Conservation (phyloP, 2,888 invertebrate genomes). For the Xanthostigma xanthostigma region DNA sequence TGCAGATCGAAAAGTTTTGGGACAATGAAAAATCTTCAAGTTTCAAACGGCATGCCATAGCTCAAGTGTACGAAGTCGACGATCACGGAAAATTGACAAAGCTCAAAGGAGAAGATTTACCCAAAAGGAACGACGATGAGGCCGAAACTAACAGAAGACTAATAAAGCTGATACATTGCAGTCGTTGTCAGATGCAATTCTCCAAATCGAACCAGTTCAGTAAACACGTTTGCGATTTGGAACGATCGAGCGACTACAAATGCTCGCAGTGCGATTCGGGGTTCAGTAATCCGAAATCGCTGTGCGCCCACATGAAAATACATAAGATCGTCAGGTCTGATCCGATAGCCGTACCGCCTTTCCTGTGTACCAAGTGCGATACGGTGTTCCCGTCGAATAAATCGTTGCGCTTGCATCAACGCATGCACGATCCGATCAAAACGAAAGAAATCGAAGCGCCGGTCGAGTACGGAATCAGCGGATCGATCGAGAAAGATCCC, state of each 20-base stretch:
- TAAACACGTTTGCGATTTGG: conserved; percentile 27
- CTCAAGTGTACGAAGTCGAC: conserved; percentile 18
- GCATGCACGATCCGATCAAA: conserved; percentile 58
- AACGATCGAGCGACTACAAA: conserved; percentile 19
- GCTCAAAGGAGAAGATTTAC: conserved; percentile 15
- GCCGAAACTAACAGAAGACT: conserved; percentile 7
- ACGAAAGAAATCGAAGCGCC: conserved; percentile 35
- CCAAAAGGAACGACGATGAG: conserved; percentile 11
- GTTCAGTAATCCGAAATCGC: conserved; percentile 37
- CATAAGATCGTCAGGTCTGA: conserved; percentile 28
- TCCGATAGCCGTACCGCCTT: conserved; percentile 21
- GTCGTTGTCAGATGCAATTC: conserved; percentile 31
- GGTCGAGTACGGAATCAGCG: conserved; percentile 24
- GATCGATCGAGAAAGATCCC: conserved; percentile 19
- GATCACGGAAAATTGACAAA: conserved; percentile 16
- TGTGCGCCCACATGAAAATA: conserved; percentile 44
- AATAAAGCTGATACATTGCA: conserved; percentile 30
- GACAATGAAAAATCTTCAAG: conserved; percentile 21
- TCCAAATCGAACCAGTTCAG: conserved; percentile 29
- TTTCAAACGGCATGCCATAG: conserved; percentile 7
- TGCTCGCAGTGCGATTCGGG: conserved; percentile 33
- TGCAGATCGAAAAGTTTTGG: conserved; percentile 44
- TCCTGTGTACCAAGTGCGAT: conserved; percentile 46
- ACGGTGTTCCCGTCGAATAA: conserved; percentile 54
- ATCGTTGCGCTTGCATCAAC: conserved; percentile 48